Base-by-base conservation (phyloP, 1,140 invertebrate genomes). In the Drosophila kepulauana region DNA sequence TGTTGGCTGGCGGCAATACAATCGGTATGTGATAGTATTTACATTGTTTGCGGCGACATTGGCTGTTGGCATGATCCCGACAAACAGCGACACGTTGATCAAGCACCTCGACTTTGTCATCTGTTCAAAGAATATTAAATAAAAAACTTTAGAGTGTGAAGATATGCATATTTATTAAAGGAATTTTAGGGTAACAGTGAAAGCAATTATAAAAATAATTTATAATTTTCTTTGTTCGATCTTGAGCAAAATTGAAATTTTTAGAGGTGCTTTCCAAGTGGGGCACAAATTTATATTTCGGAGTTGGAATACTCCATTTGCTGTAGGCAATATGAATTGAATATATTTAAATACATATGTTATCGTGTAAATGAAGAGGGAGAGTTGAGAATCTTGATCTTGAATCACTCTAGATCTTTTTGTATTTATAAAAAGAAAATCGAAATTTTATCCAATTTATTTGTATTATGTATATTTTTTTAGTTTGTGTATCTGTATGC, bases 11-110 rank as follows among this genome's bases (percentile, higher is more conserved):
- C 87, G 96, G 96, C 94, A 97, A 94, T 85, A 95, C 95, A 93
- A 97, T 95, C 89, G 97, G 97, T 95, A 97, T 97, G 94, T 97
- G 97, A 95, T 97, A 97, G 95, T 97, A 98, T 96, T 98, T 98
- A 96, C 97, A 98, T 93, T 96, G 95, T 93, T 96, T 96, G 93
- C 97, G 96, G 90, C 95, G 95, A 94, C 97, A 98, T 93, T 96
- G 96, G 92, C 97, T 97, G 93, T 97, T 97, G 91, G 97, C 97
- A 93, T 97, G 97, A 95, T 98, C 97, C 93, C 97, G 96, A 94
- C 97, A 98, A 90, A 98, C 97, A 93, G 97, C 97, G 94, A 98
- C 97, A 93, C 97, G 96, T 93, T 97, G 97, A 94, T 98, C 97
- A 94, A 96, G 96, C 94, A 98, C 96, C 95, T 98, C 97, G 94